phyloP scores from a whole-genome alignment of 2,888 invertebrate genomes.

The Saturnia pavonia region DNA sequence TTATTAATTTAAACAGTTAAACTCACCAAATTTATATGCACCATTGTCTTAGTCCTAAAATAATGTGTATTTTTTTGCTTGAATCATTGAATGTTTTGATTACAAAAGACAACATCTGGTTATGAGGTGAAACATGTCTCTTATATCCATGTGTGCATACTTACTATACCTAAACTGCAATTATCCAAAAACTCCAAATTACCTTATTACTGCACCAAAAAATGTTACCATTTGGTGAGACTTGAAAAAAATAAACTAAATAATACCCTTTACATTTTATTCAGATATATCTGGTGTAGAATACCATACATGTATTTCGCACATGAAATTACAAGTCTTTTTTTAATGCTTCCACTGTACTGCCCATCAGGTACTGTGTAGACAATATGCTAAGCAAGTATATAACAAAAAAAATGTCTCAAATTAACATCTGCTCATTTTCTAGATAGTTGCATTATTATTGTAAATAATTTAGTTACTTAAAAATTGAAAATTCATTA shows the following conservation, averaged over 20 bases:
- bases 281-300: background rate
- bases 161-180: background rate
- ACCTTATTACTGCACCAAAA: too few species aligned
- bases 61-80: background rate
- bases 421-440: too few species aligned
- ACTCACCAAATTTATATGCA: background rate
- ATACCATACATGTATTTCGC: too few species aligned
- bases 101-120: conserved; percentile 20
- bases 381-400: too few species aligned
- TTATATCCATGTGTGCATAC: conserved; percentile 9
- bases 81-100: conserved; percentile 6
- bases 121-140: conserved; percentile 18
- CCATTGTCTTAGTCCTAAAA: background rate
- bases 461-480: background rate
- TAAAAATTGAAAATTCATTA: background rate
- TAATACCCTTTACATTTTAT: too few species aligned
- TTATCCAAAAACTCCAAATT: background rate
- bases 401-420: too few species aligned
- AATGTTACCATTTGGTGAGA: too few species aligned
- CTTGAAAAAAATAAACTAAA: too few species aligned
- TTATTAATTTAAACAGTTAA: conserved; percentile 5
- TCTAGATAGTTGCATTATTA: too few species aligned
- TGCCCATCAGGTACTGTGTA: too few species aligned
- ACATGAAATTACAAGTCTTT: too few species aligned
- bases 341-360: too few species aligned